A percentile compares a stretch with the other conserved stretches of the same genome.
These are phyloP conservation scores for Argynnis bischoffii DNA, from an alignment of 2,888 invertebrate genomes.

Conservation along the genomic window DNA sequence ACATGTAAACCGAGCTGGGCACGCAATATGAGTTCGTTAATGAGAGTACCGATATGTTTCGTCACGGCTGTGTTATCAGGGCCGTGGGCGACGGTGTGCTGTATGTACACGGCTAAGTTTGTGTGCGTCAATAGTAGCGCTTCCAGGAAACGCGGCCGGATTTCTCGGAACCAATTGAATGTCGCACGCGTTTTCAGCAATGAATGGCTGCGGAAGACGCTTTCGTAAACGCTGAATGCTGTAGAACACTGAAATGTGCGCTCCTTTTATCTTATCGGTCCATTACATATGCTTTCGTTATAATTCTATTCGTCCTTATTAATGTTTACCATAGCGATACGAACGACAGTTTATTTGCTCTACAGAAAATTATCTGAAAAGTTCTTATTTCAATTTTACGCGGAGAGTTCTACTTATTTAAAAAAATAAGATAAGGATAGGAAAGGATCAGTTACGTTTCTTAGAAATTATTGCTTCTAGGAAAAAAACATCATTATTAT, in stretches of 20 bases:
- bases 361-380: neutral
- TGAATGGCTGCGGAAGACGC: slow-evolving; percentile 62
- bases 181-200: slow-evolving; percentile 76
- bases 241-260: slow-evolving; percentile 27
- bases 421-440: too few species aligned
- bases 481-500: neutral
- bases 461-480: neutral
- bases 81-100: slow-evolving; percentile 65
- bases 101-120: slow-evolving; percentile 54
- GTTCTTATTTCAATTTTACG: neutral
- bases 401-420: too few species aligned
- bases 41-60: slow-evolving; percentile 75
- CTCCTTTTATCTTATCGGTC: slow-evolving; percentile 34
- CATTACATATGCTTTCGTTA: slow-evolving; percentile 1
- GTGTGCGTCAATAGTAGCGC: slow-evolving; percentile 74
- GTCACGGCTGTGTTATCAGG: slow-evolving; percentile 75
- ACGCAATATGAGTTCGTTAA: slow-evolving; percentile 71
- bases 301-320: neutral
- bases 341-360: too few species aligned
- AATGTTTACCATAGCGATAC: neutral
- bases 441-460: too few species aligned
- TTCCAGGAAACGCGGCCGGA: slow-evolving; percentile 79
- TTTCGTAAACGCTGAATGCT: slow-evolving; percentile 46
- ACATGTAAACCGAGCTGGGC: slow-evolving; percentile 70
- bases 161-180: slow-evolving; percentile 75